These are phyloP conservation scores for Crotalus helleri DNA, from an alignment of 2,113 vertebrate species.

Conservation along the genomic window DNA sequence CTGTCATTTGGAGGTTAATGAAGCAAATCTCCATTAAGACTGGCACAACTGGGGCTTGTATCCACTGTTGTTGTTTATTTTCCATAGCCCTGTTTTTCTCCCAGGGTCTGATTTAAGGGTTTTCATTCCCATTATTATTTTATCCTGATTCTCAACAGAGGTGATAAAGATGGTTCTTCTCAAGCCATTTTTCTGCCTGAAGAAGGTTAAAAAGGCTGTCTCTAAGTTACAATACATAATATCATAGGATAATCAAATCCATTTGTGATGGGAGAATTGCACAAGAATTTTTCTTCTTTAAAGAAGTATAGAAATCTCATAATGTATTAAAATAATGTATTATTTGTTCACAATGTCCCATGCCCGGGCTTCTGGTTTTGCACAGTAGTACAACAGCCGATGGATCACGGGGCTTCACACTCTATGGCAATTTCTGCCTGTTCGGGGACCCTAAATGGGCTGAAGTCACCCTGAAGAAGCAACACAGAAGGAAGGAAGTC, in stretches of 20 bases:
- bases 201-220: background rate
- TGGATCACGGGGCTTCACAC: too few species aligned
- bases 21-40: conserved; percentile 38
- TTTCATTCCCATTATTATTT: background rate
- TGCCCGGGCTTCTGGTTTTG: too few species aligned
- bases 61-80: conserved; percentile 6
- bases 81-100: background rate
- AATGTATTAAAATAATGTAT: background rate
- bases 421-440: too few species aligned
- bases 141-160: background rate
- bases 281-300: background rate
- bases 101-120: background rate
- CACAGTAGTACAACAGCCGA: too few species aligned
- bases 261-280: background rate
- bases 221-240: background rate
- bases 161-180: background rate
- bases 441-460: too few species aligned
- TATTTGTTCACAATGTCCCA: background rate
- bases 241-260: background rate
- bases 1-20: conserved; percentile 50
- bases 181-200: background rate
- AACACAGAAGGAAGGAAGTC: too few species aligned
- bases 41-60: conserved; percentile 6
- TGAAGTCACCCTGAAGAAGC: too few species aligned
- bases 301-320: background rate